phyloP scores from a whole-genome alignment of 2,888 invertebrate genomes.

The Lepeophtheirus nordmannii region DNA sequence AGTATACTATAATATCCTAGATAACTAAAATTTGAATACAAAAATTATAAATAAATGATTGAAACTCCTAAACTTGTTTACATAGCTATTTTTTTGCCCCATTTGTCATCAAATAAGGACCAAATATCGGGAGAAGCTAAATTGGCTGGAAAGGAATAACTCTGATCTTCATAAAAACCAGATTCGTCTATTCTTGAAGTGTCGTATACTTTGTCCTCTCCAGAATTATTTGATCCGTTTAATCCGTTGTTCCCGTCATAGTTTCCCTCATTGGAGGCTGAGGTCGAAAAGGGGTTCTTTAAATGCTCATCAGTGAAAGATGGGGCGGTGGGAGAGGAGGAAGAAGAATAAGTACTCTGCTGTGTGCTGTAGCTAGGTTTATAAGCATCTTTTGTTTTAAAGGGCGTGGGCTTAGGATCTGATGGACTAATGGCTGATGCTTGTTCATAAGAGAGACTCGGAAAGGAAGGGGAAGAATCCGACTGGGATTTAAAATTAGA shows the following conservation, averaged over 20 bases:
- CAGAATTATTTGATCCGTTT: neutral
- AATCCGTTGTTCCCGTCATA: neutral
- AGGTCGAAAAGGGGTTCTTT: neutral
- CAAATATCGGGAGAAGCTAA: neutral
- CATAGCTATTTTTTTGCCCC: neutral
- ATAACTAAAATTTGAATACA: no score
- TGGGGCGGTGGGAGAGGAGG: neutral
- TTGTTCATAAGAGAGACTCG: neutral
- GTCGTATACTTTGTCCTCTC: neutral
- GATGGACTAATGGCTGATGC: neutral
- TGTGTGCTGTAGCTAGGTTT: no score
- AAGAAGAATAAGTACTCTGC: neutral
- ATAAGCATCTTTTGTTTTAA: no score
- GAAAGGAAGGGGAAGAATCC: neutral
- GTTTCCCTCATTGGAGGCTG: neutral
- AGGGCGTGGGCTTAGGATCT: neutral
- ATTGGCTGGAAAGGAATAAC: neutral
- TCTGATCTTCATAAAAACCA: neutral
- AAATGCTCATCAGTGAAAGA: no score
- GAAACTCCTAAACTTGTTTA: no score
- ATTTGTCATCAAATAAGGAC: neutral
- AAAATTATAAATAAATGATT: no score
- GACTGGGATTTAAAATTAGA: neutral
- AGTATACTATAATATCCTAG: no score
- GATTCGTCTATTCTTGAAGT: neutral